These are phyloP conservation scores for Mungos mungo DNA, from an alignment of 2,113 vertebrate species.

Conservation along the genomic window DNA sequence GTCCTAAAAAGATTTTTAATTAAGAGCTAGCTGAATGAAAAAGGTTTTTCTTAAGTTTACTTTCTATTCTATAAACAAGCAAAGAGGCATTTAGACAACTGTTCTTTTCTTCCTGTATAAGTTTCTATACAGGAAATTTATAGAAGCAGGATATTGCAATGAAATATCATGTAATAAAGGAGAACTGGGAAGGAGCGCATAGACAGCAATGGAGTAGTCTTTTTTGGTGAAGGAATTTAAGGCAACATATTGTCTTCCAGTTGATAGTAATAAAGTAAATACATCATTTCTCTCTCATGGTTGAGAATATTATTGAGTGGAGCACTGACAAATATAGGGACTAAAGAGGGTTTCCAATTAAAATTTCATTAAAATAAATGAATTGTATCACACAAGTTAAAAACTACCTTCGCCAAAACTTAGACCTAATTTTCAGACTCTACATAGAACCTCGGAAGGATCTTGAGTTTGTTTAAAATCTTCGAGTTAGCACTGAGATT, in stretches of 20 bases:
- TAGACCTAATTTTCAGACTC: not conserved
- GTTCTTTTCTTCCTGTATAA: not conserved
- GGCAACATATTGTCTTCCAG: not conserved
- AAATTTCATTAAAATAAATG: slow-evolving; percentile 17
- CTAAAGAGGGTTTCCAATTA: not conserved
- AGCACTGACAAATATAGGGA: not conserved
- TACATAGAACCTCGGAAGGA: not conserved
- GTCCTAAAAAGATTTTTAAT: not conserved
- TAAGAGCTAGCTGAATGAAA: slow-evolving; percentile 31
- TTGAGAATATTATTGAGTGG: not conserved
- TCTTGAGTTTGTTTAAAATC: not conserved
- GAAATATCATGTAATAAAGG: slow-evolving; percentile 46
- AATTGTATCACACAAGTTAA: slow-evolving; percentile 8
- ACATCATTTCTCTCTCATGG: not conserved
- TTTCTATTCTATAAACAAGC: slow-evolving; percentile 41
- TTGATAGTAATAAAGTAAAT: not conserved
- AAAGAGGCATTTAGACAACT: slow-evolving; percentile 46
- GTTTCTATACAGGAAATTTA: not conserved
- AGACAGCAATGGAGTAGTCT: not conserved
- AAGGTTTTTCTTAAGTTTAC: not conserved
- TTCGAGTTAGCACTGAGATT: not conserved
- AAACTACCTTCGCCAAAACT: not conserved
- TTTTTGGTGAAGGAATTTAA: not conserved
- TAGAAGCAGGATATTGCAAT: not conserved
- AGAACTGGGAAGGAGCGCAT: not conserved